Percentiles rank a stretch among this genome's conserved stretches.
Conservation (phyloP, 1,140 invertebrate species). For the Camponotus pennsylvanicus region DNA sequence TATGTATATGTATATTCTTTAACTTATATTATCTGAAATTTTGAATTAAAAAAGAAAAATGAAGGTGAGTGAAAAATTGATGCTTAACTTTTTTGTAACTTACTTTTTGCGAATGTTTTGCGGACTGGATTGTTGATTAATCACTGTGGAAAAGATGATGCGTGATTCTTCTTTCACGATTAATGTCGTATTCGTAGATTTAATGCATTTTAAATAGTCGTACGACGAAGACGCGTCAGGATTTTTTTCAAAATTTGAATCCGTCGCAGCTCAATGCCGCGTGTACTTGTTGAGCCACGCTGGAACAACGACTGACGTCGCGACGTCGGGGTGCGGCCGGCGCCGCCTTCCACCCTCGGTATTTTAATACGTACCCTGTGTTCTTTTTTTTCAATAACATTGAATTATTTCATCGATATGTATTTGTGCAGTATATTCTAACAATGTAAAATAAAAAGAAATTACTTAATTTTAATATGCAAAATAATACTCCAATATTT, state of each 20-base stretch:
- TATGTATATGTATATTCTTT: background rate
- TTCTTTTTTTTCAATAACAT: slow-evolving; percentile 21
- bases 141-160: slow-evolving; percentile 1
- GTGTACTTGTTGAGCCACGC: slow-evolving; percentile 82
- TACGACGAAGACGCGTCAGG: background rate
- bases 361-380: slow-evolving; percentile 76
- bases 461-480: background rate
- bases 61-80: background rate
- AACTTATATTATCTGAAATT: background rate
- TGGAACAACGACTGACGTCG: slow-evolving; percentile 80
- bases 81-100: background rate
- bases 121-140: slow-evolving; percentile 25
- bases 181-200: background rate
- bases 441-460: background rate
- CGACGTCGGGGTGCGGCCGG: slow-evolving; percentile 81
- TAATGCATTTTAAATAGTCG: slow-evolving; percentile 25
- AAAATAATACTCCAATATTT: background rate
- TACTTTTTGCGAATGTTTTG: slow-evolving; percentile 25
- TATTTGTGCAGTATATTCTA: background rate
- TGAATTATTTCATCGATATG: background rate
- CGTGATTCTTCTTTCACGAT: background rate
- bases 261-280: slow-evolving; percentile 53
- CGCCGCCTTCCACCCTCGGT: slow-evolving; percentile 78
- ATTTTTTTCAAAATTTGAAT: slow-evolving; percentile 67
- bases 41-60: slow-evolving; percentile 22